These are phyloP conservation scores for Eupithecia vulgata DNA, from an alignment of 2,888 invertebrate genomes.

Conservation along the genomic window DNA sequence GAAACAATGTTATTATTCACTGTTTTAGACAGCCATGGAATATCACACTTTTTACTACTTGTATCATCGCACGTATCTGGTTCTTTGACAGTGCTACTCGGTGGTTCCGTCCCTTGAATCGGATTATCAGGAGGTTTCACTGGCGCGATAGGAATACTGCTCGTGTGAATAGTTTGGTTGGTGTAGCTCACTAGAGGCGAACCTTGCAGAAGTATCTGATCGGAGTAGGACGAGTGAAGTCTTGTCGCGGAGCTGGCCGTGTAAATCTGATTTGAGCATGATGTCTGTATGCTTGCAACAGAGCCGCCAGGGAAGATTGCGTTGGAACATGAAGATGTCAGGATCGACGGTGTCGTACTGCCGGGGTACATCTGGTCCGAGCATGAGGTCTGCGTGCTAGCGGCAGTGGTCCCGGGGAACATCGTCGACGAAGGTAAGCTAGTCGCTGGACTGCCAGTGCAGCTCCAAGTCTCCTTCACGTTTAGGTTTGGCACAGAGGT, in stretches of 20 bases:
- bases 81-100: constrained; percentile 78
- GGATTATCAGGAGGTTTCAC: constrained; percentile 80
- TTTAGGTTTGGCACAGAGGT: constrained; percentile 83
- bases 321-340: constrained; percentile 57
- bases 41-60: constrained; percentile 71
- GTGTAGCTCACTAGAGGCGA: constrained; percentile 68
- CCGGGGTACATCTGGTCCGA: constrained; percentile 34
- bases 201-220: constrained; percentile 71
- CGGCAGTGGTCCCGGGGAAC: constrained; percentile 22
- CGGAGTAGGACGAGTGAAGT: constrained; percentile 57
- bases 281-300: constrained; percentile 24
- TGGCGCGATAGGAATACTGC: constrained; percentile 78
- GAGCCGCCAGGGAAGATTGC: constrained; percentile 48
- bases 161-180: constrained; percentile 69
- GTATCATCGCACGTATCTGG: constrained; percentile 62
- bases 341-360: constrained; percentile 33
- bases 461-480: constrained; percentile 78
- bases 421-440: constrained; percentile 53
- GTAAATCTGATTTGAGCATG: constrained; percentile 33
- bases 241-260: constrained; percentile 36
- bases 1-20: constrained; percentile 77
- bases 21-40: constrained; percentile 80
- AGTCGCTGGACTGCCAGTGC: constrained; percentile 39
- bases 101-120: constrained; percentile 78
- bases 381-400: constrained; percentile 26